Percentiles rank a stretch among this genome's conserved stretches.
Conservation (phyloP, 2,797 vertebrate genomes). For the Takifugu ocellatus region DNA sequence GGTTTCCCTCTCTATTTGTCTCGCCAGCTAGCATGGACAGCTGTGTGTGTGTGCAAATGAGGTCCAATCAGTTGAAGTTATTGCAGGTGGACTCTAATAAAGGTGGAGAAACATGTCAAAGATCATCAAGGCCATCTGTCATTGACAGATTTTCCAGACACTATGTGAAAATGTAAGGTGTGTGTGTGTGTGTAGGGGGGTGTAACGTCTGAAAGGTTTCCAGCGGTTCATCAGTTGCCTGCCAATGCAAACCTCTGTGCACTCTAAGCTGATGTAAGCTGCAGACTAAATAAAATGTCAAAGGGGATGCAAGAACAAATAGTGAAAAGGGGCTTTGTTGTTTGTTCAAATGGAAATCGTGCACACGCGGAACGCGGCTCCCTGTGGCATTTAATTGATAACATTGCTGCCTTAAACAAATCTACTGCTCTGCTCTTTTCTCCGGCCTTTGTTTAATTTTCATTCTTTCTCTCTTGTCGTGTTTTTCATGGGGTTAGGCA, state of each 20-base stretch:
- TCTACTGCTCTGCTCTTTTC: slow-evolving; percentile 22
- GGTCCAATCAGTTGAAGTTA: too few species aligned
- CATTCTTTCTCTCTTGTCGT: slow-evolving; percentile 2
- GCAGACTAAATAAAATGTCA: slow-evolving; percentile 53
- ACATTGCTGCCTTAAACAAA: slow-evolving; percentile 27
- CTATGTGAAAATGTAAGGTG: too few species aligned
- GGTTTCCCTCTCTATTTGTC: too few species aligned
- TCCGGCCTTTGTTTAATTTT: slow-evolving; percentile 26
- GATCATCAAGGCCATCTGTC: too few species aligned
- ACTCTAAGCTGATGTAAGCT: slow-evolving; percentile 12
- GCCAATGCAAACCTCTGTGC: slow-evolving; percentile 37
- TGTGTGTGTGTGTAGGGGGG: too few species aligned
- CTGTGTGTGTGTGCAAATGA: too few species aligned
- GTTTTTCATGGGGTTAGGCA: slow-evolving; percentile 27
- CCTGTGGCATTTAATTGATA: slow-evolving; percentile 39
- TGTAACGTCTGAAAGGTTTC: neutral
- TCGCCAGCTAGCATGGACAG: too few species aligned
- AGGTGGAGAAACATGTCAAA: too few species aligned
- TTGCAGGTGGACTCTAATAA: too few species aligned
- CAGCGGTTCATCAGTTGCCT: slow-evolving; percentile 27
- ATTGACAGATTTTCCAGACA: too few species aligned
- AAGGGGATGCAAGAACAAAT: slow-evolving; percentile 30
- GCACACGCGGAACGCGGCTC: slow-evolving; percentile 19
- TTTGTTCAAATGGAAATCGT: slow-evolving; percentile 32
- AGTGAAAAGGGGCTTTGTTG: slow-evolving; percentile 24